phyloP scores from a whole-genome alignment of 2,797 vertebrate genomes.

The Sebastes trivittatus region DNA sequence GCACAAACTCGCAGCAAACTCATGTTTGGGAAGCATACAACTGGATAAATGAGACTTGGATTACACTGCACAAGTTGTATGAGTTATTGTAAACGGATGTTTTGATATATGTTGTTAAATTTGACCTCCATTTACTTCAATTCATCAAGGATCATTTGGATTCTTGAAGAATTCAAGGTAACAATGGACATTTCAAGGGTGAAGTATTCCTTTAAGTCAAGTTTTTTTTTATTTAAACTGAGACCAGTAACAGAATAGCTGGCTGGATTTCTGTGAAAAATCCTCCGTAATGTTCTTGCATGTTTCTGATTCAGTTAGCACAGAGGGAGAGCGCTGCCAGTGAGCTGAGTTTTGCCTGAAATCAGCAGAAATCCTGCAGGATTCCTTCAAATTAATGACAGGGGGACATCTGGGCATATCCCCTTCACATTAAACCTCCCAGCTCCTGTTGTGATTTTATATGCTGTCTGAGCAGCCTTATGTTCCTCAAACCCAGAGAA shows the following conservation, averaged over 20 bases:
- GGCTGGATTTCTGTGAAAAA: conserved; percentile 17
- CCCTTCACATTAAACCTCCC: conserved; percentile 52
- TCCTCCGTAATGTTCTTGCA: conserved; percentile 18
- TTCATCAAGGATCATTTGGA: too few relatives aligned
- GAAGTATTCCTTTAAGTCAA: background rate
- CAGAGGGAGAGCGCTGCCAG: conserved; percentile 46
- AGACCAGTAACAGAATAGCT: background rate
- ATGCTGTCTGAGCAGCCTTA: conserved; percentile 16
- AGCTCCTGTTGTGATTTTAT: conserved; percentile 49
- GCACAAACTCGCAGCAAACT: too few relatives aligned
- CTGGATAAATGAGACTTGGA: too few relatives aligned
- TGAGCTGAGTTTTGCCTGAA: conserved; percentile 40
- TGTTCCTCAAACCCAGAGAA: conserved; percentile 7
- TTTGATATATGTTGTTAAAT: too few relatives aligned
- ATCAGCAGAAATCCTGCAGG: conserved; percentile 65
- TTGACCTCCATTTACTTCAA: too few relatives aligned
- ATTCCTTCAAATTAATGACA: conserved; percentile 66
- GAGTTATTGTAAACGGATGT: too few relatives aligned
- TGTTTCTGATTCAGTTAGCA: conserved; percentile 48
- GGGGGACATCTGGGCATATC: conserved; percentile 66
- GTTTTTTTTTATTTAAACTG: background rate
- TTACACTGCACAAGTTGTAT: too few relatives aligned
- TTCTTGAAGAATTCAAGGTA: background rate
- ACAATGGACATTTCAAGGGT: background rate
- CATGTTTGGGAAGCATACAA: too few relatives aligned